Conservation (phyloP, 2,797 vertebrate genomes). For the Rousettus madagascariensis region DNA sequence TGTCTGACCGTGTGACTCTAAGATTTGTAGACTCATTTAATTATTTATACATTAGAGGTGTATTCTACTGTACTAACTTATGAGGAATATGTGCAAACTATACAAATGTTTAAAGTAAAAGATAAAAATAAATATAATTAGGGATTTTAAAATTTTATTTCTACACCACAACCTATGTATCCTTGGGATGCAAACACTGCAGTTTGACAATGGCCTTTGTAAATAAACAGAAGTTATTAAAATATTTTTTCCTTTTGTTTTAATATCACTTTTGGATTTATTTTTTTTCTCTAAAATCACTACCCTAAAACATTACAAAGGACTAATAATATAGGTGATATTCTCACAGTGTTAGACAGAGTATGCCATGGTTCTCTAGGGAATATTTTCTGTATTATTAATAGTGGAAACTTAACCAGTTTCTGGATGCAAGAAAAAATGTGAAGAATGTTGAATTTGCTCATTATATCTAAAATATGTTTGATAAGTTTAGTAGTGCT, state of each 20-base stretch:
- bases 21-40: not conserved
- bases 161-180: not conserved
- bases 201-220: not conserved
- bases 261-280: not conserved
- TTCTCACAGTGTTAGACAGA: not conserved
- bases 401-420: not conserved
- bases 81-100: not conserved
- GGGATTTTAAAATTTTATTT: not conserved
- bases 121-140: not conserved
- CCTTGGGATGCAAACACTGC: not conserved
- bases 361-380: not conserved
- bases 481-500: not conserved
- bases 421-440: not conserved
- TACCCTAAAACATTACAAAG: not conserved
- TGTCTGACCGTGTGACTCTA: not conserved
- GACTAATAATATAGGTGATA: not conserved
- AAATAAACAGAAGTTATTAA: not conserved
- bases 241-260: not conserved
- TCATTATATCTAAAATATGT: conserved; percentile 47
- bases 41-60: not conserved
- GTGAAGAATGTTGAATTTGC: not conserved
- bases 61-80: not conserved
- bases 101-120: not conserved
- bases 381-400: conserved; percentile 35
- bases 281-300: not conserved